phyloP scores from a whole-genome alignment of 2,888 invertebrate species.

The Lepidochitona cinerea region DNA sequence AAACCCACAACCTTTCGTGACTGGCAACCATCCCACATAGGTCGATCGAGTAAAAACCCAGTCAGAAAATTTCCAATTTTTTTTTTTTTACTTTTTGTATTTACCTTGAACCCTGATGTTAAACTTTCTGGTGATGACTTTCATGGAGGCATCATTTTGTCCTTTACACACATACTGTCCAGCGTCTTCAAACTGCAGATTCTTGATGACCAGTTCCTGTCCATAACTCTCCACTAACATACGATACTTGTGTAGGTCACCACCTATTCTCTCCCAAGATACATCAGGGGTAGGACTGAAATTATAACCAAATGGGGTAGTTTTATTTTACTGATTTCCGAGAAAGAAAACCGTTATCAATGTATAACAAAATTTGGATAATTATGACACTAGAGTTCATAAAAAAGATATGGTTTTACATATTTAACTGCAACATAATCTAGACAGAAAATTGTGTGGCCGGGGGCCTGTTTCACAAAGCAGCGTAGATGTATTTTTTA shows the following conservation, averaged over 20 bases:
- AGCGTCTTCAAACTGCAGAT: conserved; percentile 78
- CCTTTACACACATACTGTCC: conserved; percentile 90
- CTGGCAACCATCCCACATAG: too few species aligned
- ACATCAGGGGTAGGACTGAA: conserved; percentile 90
- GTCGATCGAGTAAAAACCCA: too few species aligned
- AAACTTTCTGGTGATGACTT: conserved; percentile 62
- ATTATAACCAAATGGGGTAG: not conserved
- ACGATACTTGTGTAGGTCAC: conserved; percentile 74
- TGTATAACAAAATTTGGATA: too few species aligned
- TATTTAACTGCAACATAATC: too few species aligned
- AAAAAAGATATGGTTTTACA: too few species aligned
- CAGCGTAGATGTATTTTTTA: too few species aligned
- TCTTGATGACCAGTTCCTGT: conserved; percentile 80
- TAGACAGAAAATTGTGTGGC: too few species aligned
- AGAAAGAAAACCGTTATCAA: not conserved
- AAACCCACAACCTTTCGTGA: too few species aligned
- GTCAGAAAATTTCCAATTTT: too few species aligned
- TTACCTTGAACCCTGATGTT: conserved; percentile 69
- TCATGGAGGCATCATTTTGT: conserved; percentile 45
- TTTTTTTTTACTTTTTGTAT: too few species aligned
- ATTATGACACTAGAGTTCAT: too few species aligned
- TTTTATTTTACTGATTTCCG: not conserved
- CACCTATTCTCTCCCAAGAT: conserved; percentile 89
- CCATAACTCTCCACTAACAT: conserved; percentile 84
- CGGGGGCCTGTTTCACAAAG: too few species aligned